phyloP scores from a whole-genome alignment of 2,797 vertebrate species.

The Ambastaia sidthimunki region DNA sequence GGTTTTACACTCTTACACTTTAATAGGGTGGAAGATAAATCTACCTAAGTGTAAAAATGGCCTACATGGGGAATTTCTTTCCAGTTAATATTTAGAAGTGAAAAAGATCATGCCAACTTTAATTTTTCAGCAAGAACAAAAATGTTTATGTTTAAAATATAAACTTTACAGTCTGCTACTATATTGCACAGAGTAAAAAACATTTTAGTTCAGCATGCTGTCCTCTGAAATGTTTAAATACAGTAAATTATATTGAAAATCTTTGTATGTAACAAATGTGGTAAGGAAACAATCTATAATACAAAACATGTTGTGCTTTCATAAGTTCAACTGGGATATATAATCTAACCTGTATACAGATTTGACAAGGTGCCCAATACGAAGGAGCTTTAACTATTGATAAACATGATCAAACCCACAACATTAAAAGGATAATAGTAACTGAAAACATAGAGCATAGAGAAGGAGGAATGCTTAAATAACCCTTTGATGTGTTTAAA shows the following conservation, averaged over 20 bases:
- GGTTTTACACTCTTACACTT: not conserved
- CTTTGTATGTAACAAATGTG: not conserved
- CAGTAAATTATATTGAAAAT: not conserved
- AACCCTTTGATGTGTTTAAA: too few species aligned
- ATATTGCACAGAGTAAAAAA: not conserved
- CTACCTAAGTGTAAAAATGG: constrained; percentile 4
- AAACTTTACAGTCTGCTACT: not conserved
- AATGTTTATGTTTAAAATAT: not conserved
- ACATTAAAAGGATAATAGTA: not conserved
- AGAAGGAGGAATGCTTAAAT: too few species aligned
- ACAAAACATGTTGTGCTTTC: not conserved
- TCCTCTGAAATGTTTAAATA: not conserved
- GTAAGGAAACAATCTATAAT: not conserved
- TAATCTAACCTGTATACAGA: not conserved
- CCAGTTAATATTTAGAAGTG: constrained; percentile 40
- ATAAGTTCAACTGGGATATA: not conserved
- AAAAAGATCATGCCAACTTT: constrained; percentile 6
- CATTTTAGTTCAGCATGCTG: not conserved
- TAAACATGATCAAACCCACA: not conserved
- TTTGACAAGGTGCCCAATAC: not conserved
- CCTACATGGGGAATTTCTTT: constrained; percentile 26
- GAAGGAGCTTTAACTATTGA: not conserved
- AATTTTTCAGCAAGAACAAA: constrained; percentile 1
- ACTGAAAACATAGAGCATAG: not conserved
- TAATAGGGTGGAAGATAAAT: constrained; percentile 43